Conservation (phyloP, 1,140 invertebrate genomes). For the Hypsibius dujardini region DNA sequence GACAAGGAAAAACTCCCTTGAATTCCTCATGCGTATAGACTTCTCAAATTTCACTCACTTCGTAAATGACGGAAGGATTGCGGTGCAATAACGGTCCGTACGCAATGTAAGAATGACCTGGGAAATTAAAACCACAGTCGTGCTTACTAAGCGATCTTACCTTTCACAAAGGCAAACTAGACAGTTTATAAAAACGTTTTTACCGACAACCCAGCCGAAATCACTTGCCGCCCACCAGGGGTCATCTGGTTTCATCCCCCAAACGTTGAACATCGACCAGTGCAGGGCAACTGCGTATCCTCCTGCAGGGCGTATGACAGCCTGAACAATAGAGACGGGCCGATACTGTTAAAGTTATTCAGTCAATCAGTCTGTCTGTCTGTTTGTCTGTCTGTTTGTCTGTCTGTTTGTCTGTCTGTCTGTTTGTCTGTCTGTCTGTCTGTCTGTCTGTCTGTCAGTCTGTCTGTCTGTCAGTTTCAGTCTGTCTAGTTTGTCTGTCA, state of each 20-base stretch:
- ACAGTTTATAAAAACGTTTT: too few relatives aligned
- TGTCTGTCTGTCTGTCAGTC: too few relatives aligned
- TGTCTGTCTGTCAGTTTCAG: too few relatives aligned
- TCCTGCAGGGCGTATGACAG: conserved; percentile 61
- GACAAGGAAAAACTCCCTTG: conserved; percentile 13
- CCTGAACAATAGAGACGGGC: conserved; percentile 44
- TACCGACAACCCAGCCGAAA: conserved; percentile 70
- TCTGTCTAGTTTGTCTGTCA: too few relatives aligned
- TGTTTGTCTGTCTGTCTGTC: too few relatives aligned
- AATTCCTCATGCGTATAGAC: not conserved
- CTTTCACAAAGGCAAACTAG: too few relatives aligned
- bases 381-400: too few relatives aligned
- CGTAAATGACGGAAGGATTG: conserved; percentile 68
- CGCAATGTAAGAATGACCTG: conserved; percentile 69
- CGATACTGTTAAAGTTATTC: conserved; percentile 19
- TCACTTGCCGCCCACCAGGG: conserved; percentile 71
- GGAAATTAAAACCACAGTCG: too few relatives aligned
- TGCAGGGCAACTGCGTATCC: conserved; percentile 63
- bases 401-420: too few relatives aligned
- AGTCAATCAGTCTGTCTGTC: too few relatives aligned
- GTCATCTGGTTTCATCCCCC: conserved; percentile 57
- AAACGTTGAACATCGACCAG: conserved; percentile 65
- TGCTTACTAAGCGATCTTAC: too few relatives aligned
- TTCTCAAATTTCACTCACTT: conserved; percentile 33
- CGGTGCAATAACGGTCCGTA: conserved; percentile 68